A percentile compares a stretch with the other conserved stretches of the same genome.
Evolutionary conservation across 2,888 invertebrate species (phyloP).

Genomic region (Diaphora mendica): DNA sequence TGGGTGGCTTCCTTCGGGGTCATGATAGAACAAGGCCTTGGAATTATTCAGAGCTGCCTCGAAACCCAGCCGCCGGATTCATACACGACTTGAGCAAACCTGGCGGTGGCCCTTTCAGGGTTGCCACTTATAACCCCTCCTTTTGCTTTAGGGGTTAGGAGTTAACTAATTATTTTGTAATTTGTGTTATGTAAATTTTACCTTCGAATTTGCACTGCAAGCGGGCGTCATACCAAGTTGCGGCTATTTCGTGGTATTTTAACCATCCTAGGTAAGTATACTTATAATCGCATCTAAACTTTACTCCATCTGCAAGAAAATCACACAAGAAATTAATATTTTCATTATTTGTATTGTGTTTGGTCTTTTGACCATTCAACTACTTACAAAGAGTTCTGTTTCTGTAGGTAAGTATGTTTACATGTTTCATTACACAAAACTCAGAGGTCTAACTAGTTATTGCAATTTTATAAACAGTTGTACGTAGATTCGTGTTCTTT

Average conservation of each 20-base stretch:
- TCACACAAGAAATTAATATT: not conserved
- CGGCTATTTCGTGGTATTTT: slow-evolving; percentile 50
- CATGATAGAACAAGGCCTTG: too few species aligned
- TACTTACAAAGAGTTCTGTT: not conserved
- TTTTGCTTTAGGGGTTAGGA: too few species aligned
- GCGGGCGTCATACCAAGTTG: slow-evolving; percentile 54
- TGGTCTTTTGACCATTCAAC: not conserved
- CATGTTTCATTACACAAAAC: not conserved
- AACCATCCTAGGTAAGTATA: slow-evolving; percentile 47
- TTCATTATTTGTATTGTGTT: not conserved
- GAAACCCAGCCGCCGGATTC: too few species aligned
- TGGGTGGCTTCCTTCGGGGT: too few species aligned
- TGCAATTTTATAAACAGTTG: too few species aligned
- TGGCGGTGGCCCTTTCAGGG: too few species aligned
- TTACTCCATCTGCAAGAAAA: slow-evolving; percentile 9
- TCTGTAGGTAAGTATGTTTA: not conserved
- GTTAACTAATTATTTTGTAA: too few species aligned
- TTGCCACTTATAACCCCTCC: too few species aligned
- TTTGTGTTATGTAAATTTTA: slow-evolving; percentile 13
- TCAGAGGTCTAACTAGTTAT: not conserved
- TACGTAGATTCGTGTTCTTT: too few species aligned
- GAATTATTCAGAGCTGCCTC: too few species aligned
- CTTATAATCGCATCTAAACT: slow-evolving; percentile 50
- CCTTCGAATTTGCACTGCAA: slow-evolving; percentile 57
- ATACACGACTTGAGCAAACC: too few species aligned